Conservation (phyloP, 2,797 vertebrate species). For the Rhinoraja longicauda region DNA sequence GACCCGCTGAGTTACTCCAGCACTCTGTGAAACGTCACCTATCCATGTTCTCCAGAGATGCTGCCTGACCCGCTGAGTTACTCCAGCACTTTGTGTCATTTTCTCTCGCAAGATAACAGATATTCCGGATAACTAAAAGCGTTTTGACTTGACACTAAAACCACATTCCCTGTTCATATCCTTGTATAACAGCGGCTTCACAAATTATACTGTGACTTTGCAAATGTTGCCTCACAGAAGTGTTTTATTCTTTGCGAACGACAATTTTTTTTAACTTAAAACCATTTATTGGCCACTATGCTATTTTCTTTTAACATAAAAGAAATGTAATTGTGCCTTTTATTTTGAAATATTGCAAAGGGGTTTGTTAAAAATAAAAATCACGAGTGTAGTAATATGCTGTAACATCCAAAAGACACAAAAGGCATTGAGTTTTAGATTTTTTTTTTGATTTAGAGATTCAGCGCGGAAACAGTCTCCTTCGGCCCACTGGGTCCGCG, state of each 20-base stretch:
- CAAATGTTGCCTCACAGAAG: background rate
- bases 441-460: too few species aligned
- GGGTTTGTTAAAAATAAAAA: background rate
- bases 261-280: background rate
- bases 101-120: background rate
- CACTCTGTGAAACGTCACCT: too few species aligned
- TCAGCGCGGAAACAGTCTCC: too few species aligned
- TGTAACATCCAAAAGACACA: background rate
- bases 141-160: background rate
- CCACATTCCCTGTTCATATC: constrained; percentile 9
- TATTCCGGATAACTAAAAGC: background rate
- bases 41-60: too few species aligned
- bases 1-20: too few species aligned
- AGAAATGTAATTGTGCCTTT: too few species aligned
- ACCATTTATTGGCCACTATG: background rate
- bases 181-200: background rate
- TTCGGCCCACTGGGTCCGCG: too few species aligned
- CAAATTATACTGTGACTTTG: background rate
- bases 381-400: background rate
- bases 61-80: too few species aligned
- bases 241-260: too few species aligned
- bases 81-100: background rate
- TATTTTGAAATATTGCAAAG: background rate
- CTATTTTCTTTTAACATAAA: background rate
- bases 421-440: background rate